Base-by-base conservation (phyloP, 2,888 invertebrate genomes). In the Brenthis daphne region DNA sequence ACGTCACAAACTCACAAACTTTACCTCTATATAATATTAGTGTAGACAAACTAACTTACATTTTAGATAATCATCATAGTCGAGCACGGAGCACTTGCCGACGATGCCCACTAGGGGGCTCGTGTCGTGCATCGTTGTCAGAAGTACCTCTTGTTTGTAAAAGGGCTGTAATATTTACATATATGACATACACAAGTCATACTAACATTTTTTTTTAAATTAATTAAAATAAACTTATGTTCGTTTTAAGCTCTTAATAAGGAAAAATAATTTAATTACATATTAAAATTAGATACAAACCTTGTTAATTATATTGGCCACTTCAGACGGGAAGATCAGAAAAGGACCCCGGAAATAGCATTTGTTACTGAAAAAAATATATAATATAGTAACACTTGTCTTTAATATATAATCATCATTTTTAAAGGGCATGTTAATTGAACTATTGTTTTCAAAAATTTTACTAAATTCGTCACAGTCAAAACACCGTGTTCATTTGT, bases 331-430 rank as follows among this genome's bases (percentile, higher is more conserved):
- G 61, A 97, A 95, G 66, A 99, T 95, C 76, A 99, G 95, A 96
- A 98, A 98, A 0, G 99, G 98, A 0, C 99, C 99, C 73, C 97
- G 97, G 91, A 99, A 98, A 84, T 96, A 98, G 65, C 97, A 96
- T 84, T 97, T 96, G 63, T 97, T 98, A 81, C 97, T 97, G 86
- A 48, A 94, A 94, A 63, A 80, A 78, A 75, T 12, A 16, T 8
- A 57, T 6, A 57, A 16, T 20, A 47, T 16, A 43, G 3, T 16
- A 12, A 13, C 1, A 37, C n/a, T 56, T 4, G n/a, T 29, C 8
- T 33, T 3, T n/a, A n/a, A n/a, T n/a, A 33, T 4, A 56, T 33
- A 6, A n/a, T 29, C 3, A 33, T 33, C 20, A 20, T 20, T 20
- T 20, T 20, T 20, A 20, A 20, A 20, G 20, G 20, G 20, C 20